A percentile compares a stretch with the other conserved stretches of the same genome.
These are phyloP conservation scores for Cinara cedri DNA, from an alignment of 2,888 invertebrate genomes.

Conservation along the genomic window DNA sequence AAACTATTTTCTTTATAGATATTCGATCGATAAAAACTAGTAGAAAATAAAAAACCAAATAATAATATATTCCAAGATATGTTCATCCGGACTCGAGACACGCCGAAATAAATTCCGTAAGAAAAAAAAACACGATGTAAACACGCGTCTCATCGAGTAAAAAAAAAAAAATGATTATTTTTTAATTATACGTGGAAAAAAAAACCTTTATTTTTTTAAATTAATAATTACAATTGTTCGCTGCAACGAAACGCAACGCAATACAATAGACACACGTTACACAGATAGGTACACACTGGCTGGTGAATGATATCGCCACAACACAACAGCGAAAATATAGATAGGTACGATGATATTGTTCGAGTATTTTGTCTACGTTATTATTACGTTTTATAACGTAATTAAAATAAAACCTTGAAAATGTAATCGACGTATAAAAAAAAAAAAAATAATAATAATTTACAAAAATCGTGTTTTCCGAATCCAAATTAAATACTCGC, in stretches of 20 bases:
- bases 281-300: too few species aligned
- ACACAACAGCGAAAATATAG: too few species aligned
- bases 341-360: too few species aligned
- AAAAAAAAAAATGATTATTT: not conserved
- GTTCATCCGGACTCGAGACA: constrained; percentile 15
- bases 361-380: constrained; percentile 5
- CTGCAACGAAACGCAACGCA: not conserved
- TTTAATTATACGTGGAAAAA: constrained; percentile 25
- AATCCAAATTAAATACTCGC: not conserved
- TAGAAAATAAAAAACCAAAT: not conserved
- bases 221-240: constrained; percentile 27
- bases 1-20: constrained; percentile 17
- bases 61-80: constrained; percentile 16
- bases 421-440: constrained; percentile 15
- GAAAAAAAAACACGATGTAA: not conserved
- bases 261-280: constrained; percentile 14
- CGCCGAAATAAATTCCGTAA: not conserved
- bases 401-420: constrained; percentile 17
- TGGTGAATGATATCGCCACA: not conserved
- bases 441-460: not conserved
- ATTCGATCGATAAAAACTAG: constrained; percentile 9
- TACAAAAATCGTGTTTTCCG: not conserved
- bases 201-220: not conserved
- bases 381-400: not conserved
- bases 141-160: not conserved